phyloP scores from a whole-genome alignment of 2,888 invertebrate genomes.

The Pristionchus maxplancki region DNA sequence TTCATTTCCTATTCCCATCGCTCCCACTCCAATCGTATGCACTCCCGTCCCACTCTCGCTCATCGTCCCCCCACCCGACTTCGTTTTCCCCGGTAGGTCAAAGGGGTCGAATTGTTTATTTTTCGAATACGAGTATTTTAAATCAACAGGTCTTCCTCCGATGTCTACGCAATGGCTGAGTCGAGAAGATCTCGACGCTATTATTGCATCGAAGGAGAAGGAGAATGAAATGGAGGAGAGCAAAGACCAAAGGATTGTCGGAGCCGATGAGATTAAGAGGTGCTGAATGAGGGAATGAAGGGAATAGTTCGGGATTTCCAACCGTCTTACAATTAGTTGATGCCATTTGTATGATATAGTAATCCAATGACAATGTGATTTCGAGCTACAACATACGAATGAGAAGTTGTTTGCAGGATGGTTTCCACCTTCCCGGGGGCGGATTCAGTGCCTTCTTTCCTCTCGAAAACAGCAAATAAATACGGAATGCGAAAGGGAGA shows the following conservation, averaged over 20 bases:
- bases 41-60: neutral
- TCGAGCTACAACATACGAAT: neutral
- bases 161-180: conserved; percentile 37
- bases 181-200: neutral
- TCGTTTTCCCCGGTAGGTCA: conserved; percentile 6
- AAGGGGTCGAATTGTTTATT: neutral
- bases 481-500: conserved; percentile 27
- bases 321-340: neutral
- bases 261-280: neutral
- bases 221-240: neutral
- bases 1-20: neutral
- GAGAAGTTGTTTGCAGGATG: neutral
- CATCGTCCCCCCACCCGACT: conserved; percentile 8
- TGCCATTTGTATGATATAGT: too few species aligned
- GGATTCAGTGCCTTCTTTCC: conserved; percentile 11
- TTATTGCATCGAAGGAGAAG: neutral
- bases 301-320: neutral
- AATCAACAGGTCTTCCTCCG: neutral
- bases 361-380: neutral
- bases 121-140: too few species aligned
- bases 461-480: neutral
- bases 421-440: neutral
- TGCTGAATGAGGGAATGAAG: too few species aligned
- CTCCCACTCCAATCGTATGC: neutral
- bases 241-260: neutral